Conservation (phyloP, 2,113 vertebrate genomes). For the Antennarius striatus region DNA sequence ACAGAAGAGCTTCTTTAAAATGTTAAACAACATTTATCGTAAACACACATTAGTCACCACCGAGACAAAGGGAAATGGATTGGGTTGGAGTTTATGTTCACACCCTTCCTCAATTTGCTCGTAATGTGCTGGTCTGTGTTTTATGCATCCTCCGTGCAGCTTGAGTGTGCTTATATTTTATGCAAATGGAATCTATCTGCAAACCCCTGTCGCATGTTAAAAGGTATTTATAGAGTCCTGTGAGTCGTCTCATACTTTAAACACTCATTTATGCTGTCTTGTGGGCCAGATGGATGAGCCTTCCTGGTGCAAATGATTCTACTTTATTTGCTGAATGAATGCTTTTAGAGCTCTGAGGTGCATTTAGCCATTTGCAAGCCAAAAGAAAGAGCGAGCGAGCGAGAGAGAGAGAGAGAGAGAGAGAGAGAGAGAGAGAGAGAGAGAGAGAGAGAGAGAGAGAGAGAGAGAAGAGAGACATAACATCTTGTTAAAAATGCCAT, state of each 20-base stretch:
- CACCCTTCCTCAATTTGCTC: slow-evolving; percentile 1
- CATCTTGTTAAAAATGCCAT: slow-evolving; percentile 18
- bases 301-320: slow-evolving; percentile 54
- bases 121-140: slow-evolving; percentile 18
- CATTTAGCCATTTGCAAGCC: slow-evolving; percentile 49
- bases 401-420: too few relatives aligned
- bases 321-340: slow-evolving; percentile 54
- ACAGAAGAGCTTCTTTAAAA: too few relatives aligned
- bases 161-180: slow-evolving; percentile 14
- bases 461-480: not conserved
- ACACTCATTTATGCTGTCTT: slow-evolving; percentile 40
- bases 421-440: too few relatives aligned
- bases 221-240: slow-evolving; percentile 31
- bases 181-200: slow-evolving; percentile 34
- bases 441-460: too few relatives aligned
- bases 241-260: slow-evolving; percentile 35
- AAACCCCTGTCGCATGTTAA: slow-evolving; percentile 24
- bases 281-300: slow-evolving; percentile 35
- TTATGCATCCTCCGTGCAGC: not conserved
- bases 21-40: not conserved
- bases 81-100: not conserved
- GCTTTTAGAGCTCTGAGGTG: slow-evolving; percentile 62
- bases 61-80: not conserved
- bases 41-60: not conserved
- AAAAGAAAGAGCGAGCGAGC: slow-evolving; percentile 5